A percentile compares a stretch with the other conserved stretches of the same genome.
phyloP scores from a whole-genome alignment of 1,140 invertebrate genomes.

The Sarcophaga peregrina region DNA sequence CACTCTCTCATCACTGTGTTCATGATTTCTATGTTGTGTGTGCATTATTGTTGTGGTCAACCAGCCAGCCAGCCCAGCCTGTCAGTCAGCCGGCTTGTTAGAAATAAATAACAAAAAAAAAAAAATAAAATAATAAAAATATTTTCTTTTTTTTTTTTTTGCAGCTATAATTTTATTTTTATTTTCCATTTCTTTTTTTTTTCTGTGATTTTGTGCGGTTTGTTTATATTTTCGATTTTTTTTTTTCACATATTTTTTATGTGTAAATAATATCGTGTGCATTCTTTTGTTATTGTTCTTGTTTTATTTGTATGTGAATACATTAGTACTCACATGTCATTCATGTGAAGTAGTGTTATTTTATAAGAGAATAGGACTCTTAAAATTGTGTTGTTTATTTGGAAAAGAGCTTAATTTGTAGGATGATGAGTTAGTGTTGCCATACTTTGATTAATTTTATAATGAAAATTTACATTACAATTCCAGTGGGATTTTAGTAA shows the following conservation, averaged over 20 bases:
- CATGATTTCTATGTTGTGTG: not conserved
- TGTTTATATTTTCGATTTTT: conserved; percentile 12
- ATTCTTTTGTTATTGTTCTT: not conserved
- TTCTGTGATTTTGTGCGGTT: not conserved
- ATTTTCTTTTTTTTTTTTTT: not conserved
- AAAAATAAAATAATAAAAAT: too few species aligned
- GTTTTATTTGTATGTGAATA: too few species aligned
- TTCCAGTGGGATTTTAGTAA: too few species aligned
- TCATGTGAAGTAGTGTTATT: not conserved
- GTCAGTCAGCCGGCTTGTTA: conserved; percentile 8
- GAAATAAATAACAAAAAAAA: conserved; percentile 15
- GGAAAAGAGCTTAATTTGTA: too few species aligned
- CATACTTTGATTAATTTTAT: too few species aligned
- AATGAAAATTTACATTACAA: too few species aligned
- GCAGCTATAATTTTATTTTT: too few species aligned
- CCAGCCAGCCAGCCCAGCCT: not conserved
- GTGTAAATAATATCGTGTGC: not conserved
- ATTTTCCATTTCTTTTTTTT: too few species aligned
- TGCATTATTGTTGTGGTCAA: conserved; percentile 9
- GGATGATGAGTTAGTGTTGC: too few species aligned
- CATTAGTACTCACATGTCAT: not conserved
- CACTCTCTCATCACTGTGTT: not conserved
- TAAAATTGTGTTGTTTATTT: too few species aligned
- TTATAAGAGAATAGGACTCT: not conserved
- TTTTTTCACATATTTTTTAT: not conserved